phyloP scores from a whole-genome alignment of 2,113 vertebrate species.

The Casuarius casuarius region DNA sequence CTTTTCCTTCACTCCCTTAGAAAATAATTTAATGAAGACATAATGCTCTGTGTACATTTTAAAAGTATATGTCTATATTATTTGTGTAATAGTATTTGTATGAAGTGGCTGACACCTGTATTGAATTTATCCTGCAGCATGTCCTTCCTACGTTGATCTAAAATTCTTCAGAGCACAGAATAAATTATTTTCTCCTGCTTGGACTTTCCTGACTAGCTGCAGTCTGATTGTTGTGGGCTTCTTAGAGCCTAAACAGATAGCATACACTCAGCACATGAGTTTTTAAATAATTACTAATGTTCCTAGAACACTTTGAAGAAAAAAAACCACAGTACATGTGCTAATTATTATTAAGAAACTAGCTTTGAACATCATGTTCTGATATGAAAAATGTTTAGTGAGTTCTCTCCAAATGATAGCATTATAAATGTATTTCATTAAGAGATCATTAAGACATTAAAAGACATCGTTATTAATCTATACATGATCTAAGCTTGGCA shows the following conservation, averaged over 20 bases:
- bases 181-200: constrained; percentile 37
- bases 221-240: constrained; percentile 49
- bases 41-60: constrained; percentile 5
- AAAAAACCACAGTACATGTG: constrained; percentile 34
- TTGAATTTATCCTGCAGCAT: constrained; percentile 57
- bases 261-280: neutral
- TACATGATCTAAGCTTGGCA: constrained; percentile 69
- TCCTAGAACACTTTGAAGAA: constrained; percentile 63
- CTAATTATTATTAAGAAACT: constrained; percentile 66
- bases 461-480: constrained; percentile 68
- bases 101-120: constrained; percentile 44
- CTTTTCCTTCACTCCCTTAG: neutral
- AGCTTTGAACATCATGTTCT: constrained; percentile 62
- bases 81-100: constrained; percentile 32
- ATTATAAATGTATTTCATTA: constrained; percentile 71
- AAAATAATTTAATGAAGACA: constrained; percentile 17
- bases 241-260: constrained; percentile 64
- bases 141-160: constrained; percentile 50
- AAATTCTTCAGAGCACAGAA: constrained; percentile 46
- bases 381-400: constrained; percentile 49
- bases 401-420: constrained; percentile 36
- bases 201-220: constrained; percentile 37
- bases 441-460: constrained; percentile 65
- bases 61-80: constrained; percentile 26
- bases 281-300: constrained; percentile 61